Evolutionary conservation across 2,888 invertebrate genomes (phyloP).

Genomic region (Anorthoa munda): DNA sequence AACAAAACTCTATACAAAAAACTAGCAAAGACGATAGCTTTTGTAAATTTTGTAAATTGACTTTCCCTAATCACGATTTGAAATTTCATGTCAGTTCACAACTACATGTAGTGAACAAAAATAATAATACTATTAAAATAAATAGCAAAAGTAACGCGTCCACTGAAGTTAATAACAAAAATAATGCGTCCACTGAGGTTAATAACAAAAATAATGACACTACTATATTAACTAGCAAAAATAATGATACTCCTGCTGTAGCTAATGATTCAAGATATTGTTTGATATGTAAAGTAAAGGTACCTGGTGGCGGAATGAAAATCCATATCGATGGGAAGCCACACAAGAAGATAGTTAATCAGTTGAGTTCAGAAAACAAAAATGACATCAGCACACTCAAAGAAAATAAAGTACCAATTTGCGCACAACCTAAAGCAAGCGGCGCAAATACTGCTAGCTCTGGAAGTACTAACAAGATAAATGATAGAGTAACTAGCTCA

Average conservation of each 20-base stretch:
- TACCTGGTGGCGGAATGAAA: constrained; percentile 25
- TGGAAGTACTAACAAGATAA: not conserved
- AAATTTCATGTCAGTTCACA: constrained; percentile 10
- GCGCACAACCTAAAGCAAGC: not conserved
- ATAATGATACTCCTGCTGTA: not conserved
- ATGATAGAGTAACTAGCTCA: too few relatives aligned
- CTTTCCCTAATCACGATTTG: not conserved
- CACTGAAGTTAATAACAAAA: not conserved
- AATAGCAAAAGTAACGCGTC: not conserved
- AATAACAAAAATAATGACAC: not conserved
- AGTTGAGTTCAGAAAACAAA: not conserved
- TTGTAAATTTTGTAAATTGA: constrained; percentile 18
- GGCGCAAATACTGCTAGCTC: not conserved
- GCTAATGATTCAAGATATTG: constrained; percentile 2
- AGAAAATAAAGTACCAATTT: constrained; percentile 1
- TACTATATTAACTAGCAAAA: not conserved
- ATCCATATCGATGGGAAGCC: constrained; percentile 11
- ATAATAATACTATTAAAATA: not conserved
- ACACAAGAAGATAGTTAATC: not conserved
- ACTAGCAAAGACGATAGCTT: rapidly evolving
- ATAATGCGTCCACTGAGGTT: not conserved
- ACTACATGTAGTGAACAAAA: constrained; percentile 15
- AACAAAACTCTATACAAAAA: not conserved
- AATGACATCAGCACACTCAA: not conserved
- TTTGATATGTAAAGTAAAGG: constrained; percentile 26